Base-by-base conservation (phyloP, 23 tunicate species). In the Diplosoma virens region DNA sequence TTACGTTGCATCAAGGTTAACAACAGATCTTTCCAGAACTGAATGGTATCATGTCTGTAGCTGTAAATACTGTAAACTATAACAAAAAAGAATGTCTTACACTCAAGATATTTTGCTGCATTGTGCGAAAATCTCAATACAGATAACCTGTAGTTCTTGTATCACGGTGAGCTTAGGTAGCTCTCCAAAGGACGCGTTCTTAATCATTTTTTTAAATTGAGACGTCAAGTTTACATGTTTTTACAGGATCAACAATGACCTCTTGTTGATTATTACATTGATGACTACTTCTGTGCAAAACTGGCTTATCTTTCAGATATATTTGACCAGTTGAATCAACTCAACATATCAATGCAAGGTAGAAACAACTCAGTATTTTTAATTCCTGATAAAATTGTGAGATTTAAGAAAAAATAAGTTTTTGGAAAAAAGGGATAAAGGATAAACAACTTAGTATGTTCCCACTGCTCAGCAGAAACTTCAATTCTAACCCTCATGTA, bases 301-400 rank as follows among this genome's bases (percentile, higher is more conserved):
- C 76, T 79, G 77, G 84, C 84, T 27, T 37, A 79, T 76, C 59
- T 79, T 79, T 79, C 79, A 70, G 75, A 79, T 64, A 32, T 77
- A 3, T 77, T 67, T 30, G 53, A 77, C 76, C 54, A 77, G 54
- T 79, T 79, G 33, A 67, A 79, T 79, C 37, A 70, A 37, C 79
- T 79, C 60, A 79, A 67, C 77, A 2, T 79, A 78, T 79, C 84
- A 79, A 79, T 69, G 84, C 84, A 79, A 70, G 76, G 84, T 27
- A 79, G 61, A 21, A 79, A 66, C 32, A 79, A n/a, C n/a, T n/a
- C n/a, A n/a, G n/a, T n/a, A n/a, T n/a, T n/a, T n/a, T n/a, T n/a
- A n/a, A n/a, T n/a, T n/a, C n/a, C n/a, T n/a, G n/a, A n/a, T n/a
- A n/a, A n/a, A n/a, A n/a, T n/a, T n/a, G n/a, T n/a, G n/a, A 54